Conservation (phyloP, 2,888 invertebrate species). For the Sisyra nigra region DNA sequence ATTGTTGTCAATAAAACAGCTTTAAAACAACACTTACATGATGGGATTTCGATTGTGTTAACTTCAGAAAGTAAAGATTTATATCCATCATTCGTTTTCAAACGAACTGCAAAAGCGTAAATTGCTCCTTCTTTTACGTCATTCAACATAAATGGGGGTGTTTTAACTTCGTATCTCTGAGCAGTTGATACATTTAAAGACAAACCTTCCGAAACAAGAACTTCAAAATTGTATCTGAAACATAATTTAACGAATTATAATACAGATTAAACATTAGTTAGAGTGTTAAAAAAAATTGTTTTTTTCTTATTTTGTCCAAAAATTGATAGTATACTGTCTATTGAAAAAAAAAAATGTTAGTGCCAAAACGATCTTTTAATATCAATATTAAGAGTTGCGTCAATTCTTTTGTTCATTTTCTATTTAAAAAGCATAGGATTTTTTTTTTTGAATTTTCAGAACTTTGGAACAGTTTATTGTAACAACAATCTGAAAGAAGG, state of each 20-base stretch:
- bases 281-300: too few species aligned
- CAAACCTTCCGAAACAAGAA: slow-evolving; percentile 42
- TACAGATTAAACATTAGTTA: too few species aligned
- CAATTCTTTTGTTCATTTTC: too few species aligned
- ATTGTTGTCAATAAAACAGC: slow-evolving; percentile 23
- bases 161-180: slow-evolving; percentile 30
- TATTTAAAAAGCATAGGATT: too few species aligned
- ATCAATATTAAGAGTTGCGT: too few species aligned
- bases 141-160: slow-evolving; percentile 37
- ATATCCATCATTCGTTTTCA: slow-evolving; percentile 42
- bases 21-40: slow-evolving; percentile 20
- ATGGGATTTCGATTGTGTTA: slow-evolving; percentile 23
- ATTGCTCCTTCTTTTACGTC: slow-evolving; percentile 31
- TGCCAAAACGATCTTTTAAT: too few species aligned
- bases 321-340: too few species aligned
- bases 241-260: background rate
- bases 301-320: too few species aligned
- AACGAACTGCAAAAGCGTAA: slow-evolving; percentile 47
- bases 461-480: too few species aligned
- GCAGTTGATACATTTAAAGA: slow-evolving; percentile 32
- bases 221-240: slow-evolving; percentile 39
- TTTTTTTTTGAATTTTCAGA: too few species aligned
- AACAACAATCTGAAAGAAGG: too few species aligned
- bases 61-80: slow-evolving; percentile 44
- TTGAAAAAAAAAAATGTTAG: too few species aligned